Conservation (phyloP, 2,113 vertebrate genomes). For the Vanacampus margaritifer region DNA sequence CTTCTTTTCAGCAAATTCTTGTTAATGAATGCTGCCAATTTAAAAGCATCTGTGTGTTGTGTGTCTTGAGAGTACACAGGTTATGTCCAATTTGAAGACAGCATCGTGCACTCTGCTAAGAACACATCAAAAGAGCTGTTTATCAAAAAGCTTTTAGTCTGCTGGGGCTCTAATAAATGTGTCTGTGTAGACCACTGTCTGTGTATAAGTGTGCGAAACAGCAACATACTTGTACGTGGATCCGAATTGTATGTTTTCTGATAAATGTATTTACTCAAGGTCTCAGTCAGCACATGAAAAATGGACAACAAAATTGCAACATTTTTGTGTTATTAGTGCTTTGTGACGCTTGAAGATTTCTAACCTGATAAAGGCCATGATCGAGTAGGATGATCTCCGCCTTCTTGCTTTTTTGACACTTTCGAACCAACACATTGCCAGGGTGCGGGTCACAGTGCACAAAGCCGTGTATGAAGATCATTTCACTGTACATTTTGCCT, state of each 20-base stretch:
- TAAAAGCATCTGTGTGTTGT: background rate
- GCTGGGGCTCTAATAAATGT: slow-evolving; percentile 38
- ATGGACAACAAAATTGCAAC: slow-evolving; percentile 57
- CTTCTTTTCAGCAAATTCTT: background rate
- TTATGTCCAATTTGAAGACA: slow-evolving; percentile 27
- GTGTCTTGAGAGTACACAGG: background rate
- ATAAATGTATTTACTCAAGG: slow-evolving; percentile 34
- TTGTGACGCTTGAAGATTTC: slow-evolving; percentile 22
- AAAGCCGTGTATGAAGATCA: slow-evolving; percentile 96
- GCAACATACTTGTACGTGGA: slow-evolving; percentile 15
- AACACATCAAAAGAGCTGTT: slow-evolving; percentile 63
- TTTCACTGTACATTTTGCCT: slow-evolving; percentile 93
- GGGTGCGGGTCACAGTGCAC: slow-evolving; percentile 98
- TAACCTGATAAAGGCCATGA: slow-evolving; percentile 96
- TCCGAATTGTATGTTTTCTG: slow-evolving; percentile 18
- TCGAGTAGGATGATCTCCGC: slow-evolving; percentile 88
- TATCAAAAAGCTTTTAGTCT: slow-evolving; percentile 74
- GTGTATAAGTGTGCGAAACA: slow-evolving; percentile 15
- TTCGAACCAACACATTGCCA: slow-evolving; percentile 89
- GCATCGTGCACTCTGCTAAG: slow-evolving; percentile 36
- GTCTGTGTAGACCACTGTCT: slow-evolving; percentile 18
- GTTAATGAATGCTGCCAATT: background rate
- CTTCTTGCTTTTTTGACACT: slow-evolving; percentile 73
- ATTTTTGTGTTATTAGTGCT: slow-evolving; percentile 37
- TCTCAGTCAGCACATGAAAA: slow-evolving; percentile 55